Evolutionary conservation across 2,113 vertebrate species (phyloP), one percentile per base, ranked within the genome.

Genomic region (Cyphomyrus plagiostoma): DNA sequence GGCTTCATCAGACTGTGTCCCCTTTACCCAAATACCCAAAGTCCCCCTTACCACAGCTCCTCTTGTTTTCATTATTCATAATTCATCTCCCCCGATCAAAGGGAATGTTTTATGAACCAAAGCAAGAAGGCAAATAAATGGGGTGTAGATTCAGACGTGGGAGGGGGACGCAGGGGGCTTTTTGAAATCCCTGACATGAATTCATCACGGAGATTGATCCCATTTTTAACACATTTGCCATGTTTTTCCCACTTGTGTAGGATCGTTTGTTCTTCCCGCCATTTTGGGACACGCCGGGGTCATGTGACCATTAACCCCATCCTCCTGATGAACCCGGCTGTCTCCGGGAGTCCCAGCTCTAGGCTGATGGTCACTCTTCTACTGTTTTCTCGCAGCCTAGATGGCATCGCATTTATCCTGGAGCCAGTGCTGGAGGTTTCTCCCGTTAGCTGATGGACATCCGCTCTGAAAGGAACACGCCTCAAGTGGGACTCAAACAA

Each of bases 31-130:
- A 58, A 88, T 45, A 86, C 84, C 35, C 85, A 30, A 86, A 56
- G 45, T 35, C n/a, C 70, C 86, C 45, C 77, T 86, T 66, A 58
- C 88, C 88, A 88, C 62, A 50, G 89, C 91, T 90, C 90, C 92
- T 88, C 93, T 93, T 93, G 90, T 91, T 91, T 86, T 91, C 90
- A 74, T 90, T 49, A 94, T 94, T 94, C 85, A 95, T 94, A 93
- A 94, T 94, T 93, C 92, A 94, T 93, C 70, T 85, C 86, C 92
- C 93, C 77, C 93, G 93, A 95, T 94, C 94, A 95, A 92, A 95
- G 92, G 92, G 94, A 95, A 94, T 95, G 90, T 92, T 94, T 94
- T 90, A 94, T 92, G 92, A 92, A 91, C 90, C 91, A 91, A 93
- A 9, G n/a, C 45, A 50, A 45, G 13, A 52, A 89, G 74, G 82